phyloP scores from a whole-genome alignment of 2,797 vertebrate species.

The Oryzias dopingdopingensis region DNA sequence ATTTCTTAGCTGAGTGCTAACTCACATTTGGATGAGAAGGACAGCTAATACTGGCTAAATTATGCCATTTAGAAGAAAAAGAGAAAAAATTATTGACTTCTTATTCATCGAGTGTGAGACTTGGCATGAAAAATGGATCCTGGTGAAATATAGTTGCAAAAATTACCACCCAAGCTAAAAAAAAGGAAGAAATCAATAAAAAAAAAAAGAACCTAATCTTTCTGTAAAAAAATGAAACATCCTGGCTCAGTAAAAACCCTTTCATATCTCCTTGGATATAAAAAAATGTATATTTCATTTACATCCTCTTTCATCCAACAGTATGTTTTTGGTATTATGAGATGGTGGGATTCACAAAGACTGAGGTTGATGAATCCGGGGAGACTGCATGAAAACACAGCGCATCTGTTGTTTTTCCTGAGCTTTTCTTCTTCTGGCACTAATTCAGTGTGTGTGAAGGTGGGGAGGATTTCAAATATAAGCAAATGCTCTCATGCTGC shows the following conservation, averaged over 20 bases:
- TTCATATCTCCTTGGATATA: slow-evolving; percentile 49
- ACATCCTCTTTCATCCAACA: slow-evolving; percentile 59
- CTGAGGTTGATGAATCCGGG: slow-evolving; percentile 56
- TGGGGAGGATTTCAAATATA: slow-evolving; percentile 53
- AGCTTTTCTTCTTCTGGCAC: slow-evolving; percentile 47
- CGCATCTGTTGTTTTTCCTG: slow-evolving; percentile 56
- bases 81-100: slow-evolving; percentile 37
- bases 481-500: slow-evolving; percentile 47
- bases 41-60: slow-evolving; percentile 20
- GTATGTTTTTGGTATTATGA: slow-evolving; percentile 62
- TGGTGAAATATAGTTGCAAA: slow-evolving; percentile 52
- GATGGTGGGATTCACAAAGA: slow-evolving; percentile 56
- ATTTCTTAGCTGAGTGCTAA: slow-evolving; percentile 62
- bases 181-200: slow-evolving; percentile 64
- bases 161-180: slow-evolving; percentile 21
- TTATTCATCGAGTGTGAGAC: slow-evolving; percentile 40
- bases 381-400: slow-evolving; percentile 46
- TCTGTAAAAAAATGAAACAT: slow-evolving; percentile 36
- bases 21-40: slow-evolving; percentile 52
- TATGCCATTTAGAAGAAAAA: slow-evolving; percentile 45
- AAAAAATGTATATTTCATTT: slow-evolving; percentile 76
- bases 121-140: slow-evolving; percentile 52
- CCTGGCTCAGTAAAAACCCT: slow-evolving; percentile 37
- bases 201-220: slow-evolving; percentile 51
- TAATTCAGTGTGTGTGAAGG: slow-evolving; percentile 52